phyloP scores from a whole-genome alignment of 2,888 invertebrate genomes.

The Smittia aterrima region DNA sequence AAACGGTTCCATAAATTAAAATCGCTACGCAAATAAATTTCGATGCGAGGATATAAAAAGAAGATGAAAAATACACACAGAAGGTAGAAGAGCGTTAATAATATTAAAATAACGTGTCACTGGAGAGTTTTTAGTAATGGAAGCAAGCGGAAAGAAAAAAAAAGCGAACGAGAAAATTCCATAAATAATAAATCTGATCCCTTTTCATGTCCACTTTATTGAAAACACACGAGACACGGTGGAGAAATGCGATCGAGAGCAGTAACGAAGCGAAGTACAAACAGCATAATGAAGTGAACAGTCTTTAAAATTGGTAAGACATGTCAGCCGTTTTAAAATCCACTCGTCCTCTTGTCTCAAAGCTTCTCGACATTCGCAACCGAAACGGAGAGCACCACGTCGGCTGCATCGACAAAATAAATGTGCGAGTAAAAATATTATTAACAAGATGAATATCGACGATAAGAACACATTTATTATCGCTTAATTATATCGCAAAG shows the following conservation, averaged over 20 bases:
- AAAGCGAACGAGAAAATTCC: constrained; percentile 16
- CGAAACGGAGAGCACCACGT: neutral
- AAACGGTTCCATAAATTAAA: constrained; percentile 30
- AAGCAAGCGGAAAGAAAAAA: neutral
- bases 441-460: constrained; percentile 35
- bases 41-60: neutral
- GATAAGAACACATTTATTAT: constrained; percentile 36
- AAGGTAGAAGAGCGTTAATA: constrained; percentile 27
- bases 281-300: constrained; percentile 40
- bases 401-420: constrained; percentile 25
- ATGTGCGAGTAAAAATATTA: constrained; percentile 36
- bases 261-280: constrained; percentile 16
- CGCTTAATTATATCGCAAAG: constrained; percentile 26
- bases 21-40: constrained; percentile 13
- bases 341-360: neutral
- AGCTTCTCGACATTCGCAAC: constrained; percentile 2
- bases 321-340: neutral
- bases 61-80: constrained; percentile 11
- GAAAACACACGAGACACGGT: constrained; percentile 16
- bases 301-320: constrained; percentile 27
- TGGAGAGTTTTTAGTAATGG: constrained; percentile 2
- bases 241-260: constrained; percentile 9
- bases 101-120: constrained; percentile 35
- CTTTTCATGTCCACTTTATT: constrained; percentile 40
- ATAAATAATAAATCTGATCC: constrained; percentile 42